Conservation (phyloP, 2,888 invertebrate species). For the Colostygia pectinataria region DNA sequence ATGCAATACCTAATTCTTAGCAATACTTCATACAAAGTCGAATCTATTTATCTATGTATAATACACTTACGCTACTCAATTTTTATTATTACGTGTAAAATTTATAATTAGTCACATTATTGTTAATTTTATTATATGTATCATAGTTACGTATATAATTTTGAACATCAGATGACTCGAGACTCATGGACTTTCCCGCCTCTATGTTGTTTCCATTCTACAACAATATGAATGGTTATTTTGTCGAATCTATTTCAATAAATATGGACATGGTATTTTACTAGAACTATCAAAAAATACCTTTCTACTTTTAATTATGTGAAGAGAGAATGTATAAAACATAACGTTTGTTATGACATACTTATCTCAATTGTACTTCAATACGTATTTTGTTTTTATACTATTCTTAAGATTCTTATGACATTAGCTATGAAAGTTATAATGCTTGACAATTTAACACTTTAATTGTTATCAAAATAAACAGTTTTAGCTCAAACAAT, state of each 20-base stretch:
- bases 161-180: slow-evolving; percentile 80
- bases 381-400: slow-evolving; percentile 79
- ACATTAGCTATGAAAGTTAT: slow-evolving; percentile 62
- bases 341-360: slow-evolving; percentile 59
- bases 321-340: slow-evolving; percentile 62
- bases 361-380: slow-evolving; percentile 79
- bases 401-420: slow-evolving; percentile 65
- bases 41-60: slow-evolving; percentile 76
- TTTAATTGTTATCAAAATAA: slow-evolving; percentile 48
- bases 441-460: slow-evolving; percentile 53
- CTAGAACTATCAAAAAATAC: slow-evolving; percentile 75
- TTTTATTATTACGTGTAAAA: slow-evolving; percentile 80
- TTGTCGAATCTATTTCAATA: slow-evolving; percentile 58
- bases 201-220: slow-evolving; percentile 48
- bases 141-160: slow-evolving; percentile 83
- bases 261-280: slow-evolving; percentile 70
- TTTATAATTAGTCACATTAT: slow-evolving; percentile 81
- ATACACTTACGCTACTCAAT: slow-evolving; percentile 79
- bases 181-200: slow-evolving; percentile 57
- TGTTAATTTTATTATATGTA: slow-evolving; percentile 79
- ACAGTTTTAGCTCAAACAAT: slow-evolving; percentile 60
- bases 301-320: slow-evolving; percentile 57
- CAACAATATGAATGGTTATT: slow-evolving; percentile 43
- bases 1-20: slow-evolving; percentile 60
- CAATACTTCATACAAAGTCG: slow-evolving; percentile 78